Base-by-base conservation (phyloP, 2,888 invertebrate genomes). In the Arenicola marina region DNA sequence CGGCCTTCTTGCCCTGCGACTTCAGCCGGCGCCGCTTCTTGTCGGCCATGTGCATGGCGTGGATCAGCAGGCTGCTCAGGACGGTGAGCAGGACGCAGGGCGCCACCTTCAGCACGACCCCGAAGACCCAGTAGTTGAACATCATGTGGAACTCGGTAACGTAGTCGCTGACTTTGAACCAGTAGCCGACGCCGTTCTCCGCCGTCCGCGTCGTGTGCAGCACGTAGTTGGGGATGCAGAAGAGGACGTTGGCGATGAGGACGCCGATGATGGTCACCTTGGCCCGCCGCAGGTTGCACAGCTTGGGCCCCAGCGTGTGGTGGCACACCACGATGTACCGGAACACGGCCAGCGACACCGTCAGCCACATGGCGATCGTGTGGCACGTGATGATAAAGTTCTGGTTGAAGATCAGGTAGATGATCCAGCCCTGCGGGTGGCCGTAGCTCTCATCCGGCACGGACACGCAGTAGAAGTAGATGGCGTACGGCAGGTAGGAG, bases 301-400 rank as follows among this genome's bases (percentile, higher is more conserved):
- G 29, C 11, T 44, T 29, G 51, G 76, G 75, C 2, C 80, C 82
- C 45, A 75, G 70, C 21, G 76, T 74, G 62, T 80, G 81, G 62
- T 78, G 78, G 67, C 81, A 81, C 56, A 85, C 84, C 61, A 84
- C 84, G 24, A 84, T 81, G 80, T 93, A 95, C 3, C 96, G 87
- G 92, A 95, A 96, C 7, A 96, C 90, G 0, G 96, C 96, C 69
- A 97, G 84, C 0, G 93, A 91, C 1, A 96, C 91, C 0, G 96
- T 96, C 72, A 96, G 85, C 89, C 93, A 95, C 76, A 95, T 95
- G 1, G 95, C 93, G 73, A 95, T 92, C 15, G 95, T 95, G 84
- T 93, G 93, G 61, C 77, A 77, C 0, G 80, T 81, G 48, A 82
- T 79, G 58, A 79, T 78, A 63, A 80, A 80, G 48, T 76, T 71